A percentile compares a stretch with the other conserved stretches of the same genome.
These are phyloP conservation scores for Hydra vulgaris DNA, from an alignment of 30 jellyfish, hydroid and myxozoan species.

Conservation along the genomic window DNA sequence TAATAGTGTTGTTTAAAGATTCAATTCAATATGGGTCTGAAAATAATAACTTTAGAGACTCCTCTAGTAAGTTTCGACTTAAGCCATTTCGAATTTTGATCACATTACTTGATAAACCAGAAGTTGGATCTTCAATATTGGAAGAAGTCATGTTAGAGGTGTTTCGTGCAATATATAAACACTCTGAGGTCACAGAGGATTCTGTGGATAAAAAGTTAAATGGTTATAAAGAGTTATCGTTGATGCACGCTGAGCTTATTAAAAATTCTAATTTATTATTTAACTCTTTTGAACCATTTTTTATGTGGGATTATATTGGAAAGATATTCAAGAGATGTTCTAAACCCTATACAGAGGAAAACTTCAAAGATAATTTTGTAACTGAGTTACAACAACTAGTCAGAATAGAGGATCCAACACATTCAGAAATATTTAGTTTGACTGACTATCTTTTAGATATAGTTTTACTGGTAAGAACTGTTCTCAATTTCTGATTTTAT, in stretches of 20 bases:
- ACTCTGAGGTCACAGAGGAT: conserved; percentile 1
- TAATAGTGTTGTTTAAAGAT: conserved; percentile 31
- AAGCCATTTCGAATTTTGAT: conserved; percentile 81
- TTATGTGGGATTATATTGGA: conserved; percentile 76
- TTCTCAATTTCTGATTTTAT: background rate
- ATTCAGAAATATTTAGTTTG: conserved; percentile 42
- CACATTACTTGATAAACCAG: conserved; percentile 87
- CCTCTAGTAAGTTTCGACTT: conserved; percentile 12
- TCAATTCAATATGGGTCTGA: background rate
- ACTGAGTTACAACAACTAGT: conserved; percentile 12
- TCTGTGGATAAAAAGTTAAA: conserved; percentile 14
- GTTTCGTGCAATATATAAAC: conserved; percentile 50
- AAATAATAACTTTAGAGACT: background rate
- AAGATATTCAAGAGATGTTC: conserved; percentile 35
- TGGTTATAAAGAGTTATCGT: conserved; percentile 1
- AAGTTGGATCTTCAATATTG: conserved; percentile 68
- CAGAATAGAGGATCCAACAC: conserved; percentile 33
- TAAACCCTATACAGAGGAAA: background rate
- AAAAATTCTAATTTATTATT: conserved; percentile 75
- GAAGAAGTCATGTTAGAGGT: conserved; percentile 80
- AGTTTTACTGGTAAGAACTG: conserved; percentile 75
- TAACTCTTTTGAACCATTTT: conserved; percentile 77
- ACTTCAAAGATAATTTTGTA: background rate
- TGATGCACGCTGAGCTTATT: conserved; percentile 42
- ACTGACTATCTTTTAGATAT: conserved; percentile 64